phyloP scores from a whole-genome alignment of 2,888 invertebrate species.

The Trachelus troglodyta region DNA sequence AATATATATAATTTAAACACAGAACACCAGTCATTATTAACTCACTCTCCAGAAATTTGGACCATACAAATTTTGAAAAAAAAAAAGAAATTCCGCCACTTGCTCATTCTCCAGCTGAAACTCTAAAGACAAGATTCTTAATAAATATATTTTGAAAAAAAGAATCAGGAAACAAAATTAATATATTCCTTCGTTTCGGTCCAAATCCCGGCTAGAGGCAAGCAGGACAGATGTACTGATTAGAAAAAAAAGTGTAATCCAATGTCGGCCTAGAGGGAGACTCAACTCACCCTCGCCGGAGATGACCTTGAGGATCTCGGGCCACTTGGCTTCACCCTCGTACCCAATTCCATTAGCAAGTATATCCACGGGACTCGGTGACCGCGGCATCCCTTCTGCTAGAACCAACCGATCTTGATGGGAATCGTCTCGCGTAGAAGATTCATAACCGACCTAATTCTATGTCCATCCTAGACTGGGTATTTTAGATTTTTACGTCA shows the following conservation, averaged over 20 bases:
- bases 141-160: not conserved
- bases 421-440: not conserved
- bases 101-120: not conserved
- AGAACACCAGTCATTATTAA: not conserved
- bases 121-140: not conserved
- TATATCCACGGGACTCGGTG: conserved; percentile 3
- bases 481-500: not conserved
- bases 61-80: not conserved
- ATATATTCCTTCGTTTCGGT: not conserved
- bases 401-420: conserved; percentile 41
- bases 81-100: not conserved
- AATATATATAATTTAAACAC: not conserved
- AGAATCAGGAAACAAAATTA: not conserved
- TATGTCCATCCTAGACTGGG: not conserved
- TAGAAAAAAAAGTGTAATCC: not conserved
- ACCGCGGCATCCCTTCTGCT: conserved; percentile 31
- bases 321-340: conserved; percentile 53
- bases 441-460: not conserved
- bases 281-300: conserved; percentile 62
- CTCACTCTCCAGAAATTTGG: not conserved
- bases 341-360: not conserved
- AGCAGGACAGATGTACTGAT: not conserved
- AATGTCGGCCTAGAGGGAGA: conserved; percentile 9
- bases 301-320: conserved; percentile 53
- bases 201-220: not conserved